Conservation (phyloP, 2,113 vertebrate genomes). For the Stegastes partitus region DNA sequence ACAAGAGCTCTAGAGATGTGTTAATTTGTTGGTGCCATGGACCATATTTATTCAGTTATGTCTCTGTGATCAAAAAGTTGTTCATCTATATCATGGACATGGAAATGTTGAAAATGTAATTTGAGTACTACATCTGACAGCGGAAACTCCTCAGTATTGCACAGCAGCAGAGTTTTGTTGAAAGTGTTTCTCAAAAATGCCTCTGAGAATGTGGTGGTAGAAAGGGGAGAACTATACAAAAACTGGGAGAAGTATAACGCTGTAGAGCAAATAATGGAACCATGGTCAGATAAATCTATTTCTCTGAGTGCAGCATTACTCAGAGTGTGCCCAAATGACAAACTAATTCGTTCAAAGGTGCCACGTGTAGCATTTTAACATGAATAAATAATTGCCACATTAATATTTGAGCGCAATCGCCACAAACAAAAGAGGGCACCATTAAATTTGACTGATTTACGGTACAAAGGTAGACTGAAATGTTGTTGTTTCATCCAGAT, state of each 20-base stretch:
- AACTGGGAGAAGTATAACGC: not conserved
- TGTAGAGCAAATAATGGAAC: slow-evolving; percentile 18
- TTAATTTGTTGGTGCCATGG: not conserved
- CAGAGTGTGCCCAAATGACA: slow-evolving; percentile 17
- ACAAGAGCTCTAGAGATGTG: not conserved
- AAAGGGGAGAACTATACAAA: not conserved
- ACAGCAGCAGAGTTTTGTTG: no score
- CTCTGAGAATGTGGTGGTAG: not conserved
- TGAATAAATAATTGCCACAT: slow-evolving; percentile 75
- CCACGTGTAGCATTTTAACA: slow-evolving; percentile 56
- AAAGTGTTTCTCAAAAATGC: not conserved
- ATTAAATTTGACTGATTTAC: slow-evolving; percentile 40
- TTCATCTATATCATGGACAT: not conserved
- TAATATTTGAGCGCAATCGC: slow-evolving; percentile 66
- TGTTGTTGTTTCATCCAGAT: no score
- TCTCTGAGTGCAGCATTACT: slow-evolving; percentile 23
- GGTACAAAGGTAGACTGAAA: no score
- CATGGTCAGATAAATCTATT: not conserved
- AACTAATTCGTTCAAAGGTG: slow-evolving; percentile 29
- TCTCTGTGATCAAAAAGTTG: no score
- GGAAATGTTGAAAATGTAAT: not conserved
- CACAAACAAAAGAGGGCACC: slow-evolving; percentile 42
- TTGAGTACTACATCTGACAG: no score
- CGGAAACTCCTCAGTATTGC: no score
- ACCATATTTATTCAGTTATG: not conserved